Evolutionary conservation across 1,140 invertebrate genomes (phyloP).

Genomic region (Lordiphosa collinella): DNA sequence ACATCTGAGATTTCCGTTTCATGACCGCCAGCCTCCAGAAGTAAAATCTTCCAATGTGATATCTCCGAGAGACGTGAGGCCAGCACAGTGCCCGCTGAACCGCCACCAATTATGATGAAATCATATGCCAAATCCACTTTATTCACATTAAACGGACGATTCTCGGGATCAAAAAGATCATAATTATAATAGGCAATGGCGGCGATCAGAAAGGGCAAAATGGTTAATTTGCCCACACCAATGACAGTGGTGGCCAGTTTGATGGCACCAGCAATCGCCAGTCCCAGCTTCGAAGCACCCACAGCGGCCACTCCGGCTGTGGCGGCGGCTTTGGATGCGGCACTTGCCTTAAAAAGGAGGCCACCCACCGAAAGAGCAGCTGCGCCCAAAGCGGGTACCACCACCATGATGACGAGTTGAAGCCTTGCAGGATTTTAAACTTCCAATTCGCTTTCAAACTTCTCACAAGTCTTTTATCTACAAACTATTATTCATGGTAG

Average conservation of each 20-base stretch:
- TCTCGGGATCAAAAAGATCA: constrained; percentile 91
- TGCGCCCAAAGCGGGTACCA: constrained; percentile 63
- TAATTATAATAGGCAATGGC: constrained; percentile 92
- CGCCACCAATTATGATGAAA: constrained; percentile 89
- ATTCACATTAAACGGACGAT: constrained; percentile 86
- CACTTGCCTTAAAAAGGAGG: constrained; percentile 68
- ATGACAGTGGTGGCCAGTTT: constrained; percentile 85
- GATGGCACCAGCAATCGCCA: constrained; percentile 82
- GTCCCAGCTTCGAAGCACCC: constrained; percentile 72
- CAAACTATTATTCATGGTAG: too few relatives aligned
- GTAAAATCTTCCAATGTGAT: constrained; percentile 87
- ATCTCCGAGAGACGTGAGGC: constrained; percentile 91
- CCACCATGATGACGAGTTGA: constrained; percentile 46
- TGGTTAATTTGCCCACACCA: constrained; percentile 86
- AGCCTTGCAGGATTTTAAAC: not conserved
- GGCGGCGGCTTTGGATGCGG: constrained; percentile 67
- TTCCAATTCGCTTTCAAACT: not conserved
- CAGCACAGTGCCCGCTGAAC: constrained; percentile 92
- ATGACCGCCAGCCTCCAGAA: constrained; percentile 93
- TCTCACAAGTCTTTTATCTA: too few relatives aligned
- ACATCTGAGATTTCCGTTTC: constrained; percentile 91
- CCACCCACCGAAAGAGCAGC: constrained; percentile 72
- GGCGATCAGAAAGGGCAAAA: constrained; percentile 88
- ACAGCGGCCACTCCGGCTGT: constrained; percentile 63
- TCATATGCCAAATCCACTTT: constrained; percentile 86